Evolutionary conservation across 1,140 invertebrate genomes (phyloP).

Genomic region (Chionoecetes opilio): DNA sequence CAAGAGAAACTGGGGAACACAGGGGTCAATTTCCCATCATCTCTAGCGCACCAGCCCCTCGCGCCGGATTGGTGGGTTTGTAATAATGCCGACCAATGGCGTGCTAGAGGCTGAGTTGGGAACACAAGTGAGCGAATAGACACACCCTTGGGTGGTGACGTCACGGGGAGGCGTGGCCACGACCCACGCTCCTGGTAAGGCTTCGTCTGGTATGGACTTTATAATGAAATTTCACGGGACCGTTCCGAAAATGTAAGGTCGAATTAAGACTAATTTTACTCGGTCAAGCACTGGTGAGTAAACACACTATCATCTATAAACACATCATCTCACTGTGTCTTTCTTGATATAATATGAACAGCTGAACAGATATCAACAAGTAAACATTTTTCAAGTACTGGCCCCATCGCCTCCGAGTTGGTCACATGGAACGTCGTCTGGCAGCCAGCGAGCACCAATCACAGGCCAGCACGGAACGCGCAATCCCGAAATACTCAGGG

Average conservation of each 20-base stretch:
- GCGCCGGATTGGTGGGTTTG: constrained; percentile 67
- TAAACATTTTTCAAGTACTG: constrained; percentile 48
- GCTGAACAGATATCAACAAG: background rate
- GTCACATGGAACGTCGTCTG: constrained; percentile 65
- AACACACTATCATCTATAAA: background rate
- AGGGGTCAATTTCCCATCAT: constrained; percentile 76
- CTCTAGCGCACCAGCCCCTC: constrained; percentile 72
- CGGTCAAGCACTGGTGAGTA: background rate
- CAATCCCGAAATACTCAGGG: constrained; percentile 73
- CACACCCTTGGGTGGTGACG: constrained; percentile 57
- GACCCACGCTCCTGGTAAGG: constrained; percentile 64
- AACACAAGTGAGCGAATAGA: constrained; percentile 68
- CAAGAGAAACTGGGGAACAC: constrained; percentile 70
- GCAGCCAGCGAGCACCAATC: constrained; percentile 62
- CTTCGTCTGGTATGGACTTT: constrained; percentile 68
- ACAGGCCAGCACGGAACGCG: constrained; percentile 55
- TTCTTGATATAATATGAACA: background rate
- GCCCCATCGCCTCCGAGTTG: constrained; percentile 65
- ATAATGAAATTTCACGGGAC: constrained; percentile 71
- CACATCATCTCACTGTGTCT: background rate
- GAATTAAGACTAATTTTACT: background rate
- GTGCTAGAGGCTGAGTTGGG: background rate
- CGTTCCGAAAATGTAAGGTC: constrained; percentile 45
- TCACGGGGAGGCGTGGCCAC: constrained; percentile 59
- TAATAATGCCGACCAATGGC: constrained; percentile 72